phyloP scores from a whole-genome alignment of 2,113 vertebrate genomes.

The Passer montanus region DNA sequence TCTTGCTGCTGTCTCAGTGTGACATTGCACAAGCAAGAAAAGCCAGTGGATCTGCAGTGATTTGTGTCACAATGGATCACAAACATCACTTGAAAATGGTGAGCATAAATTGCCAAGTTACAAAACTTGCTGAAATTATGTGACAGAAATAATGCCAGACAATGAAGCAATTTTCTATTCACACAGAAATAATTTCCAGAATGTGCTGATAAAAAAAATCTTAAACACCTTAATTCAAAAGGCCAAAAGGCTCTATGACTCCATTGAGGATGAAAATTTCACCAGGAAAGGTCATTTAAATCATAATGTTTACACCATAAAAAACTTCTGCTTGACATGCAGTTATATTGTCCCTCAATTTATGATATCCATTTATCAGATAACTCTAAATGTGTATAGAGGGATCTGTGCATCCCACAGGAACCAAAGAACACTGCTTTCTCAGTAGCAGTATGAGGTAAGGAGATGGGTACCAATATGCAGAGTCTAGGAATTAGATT shows the following conservation, averaged over 20 bases:
- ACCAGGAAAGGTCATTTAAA: not conserved
- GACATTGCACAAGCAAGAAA: not conserved
- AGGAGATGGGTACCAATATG: not conserved
- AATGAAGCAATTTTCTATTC: not conserved
- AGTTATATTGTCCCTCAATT: not conserved
- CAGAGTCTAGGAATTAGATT: not conserved
- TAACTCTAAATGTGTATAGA: not conserved
- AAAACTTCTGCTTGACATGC: not conserved
- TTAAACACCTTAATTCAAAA: not conserved
- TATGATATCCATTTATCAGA: not conserved
- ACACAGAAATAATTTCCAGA: not conserved
- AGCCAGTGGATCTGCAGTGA: not conserved
- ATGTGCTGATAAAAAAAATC: not conserved
- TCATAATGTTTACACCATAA: not conserved
- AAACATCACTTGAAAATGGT: not conserved
- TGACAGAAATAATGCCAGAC: not conserved
- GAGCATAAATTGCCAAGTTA: not conserved
- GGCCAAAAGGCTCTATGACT: not conserved
- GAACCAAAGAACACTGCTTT: not conserved
- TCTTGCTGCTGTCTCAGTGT: not conserved
- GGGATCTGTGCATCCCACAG: not conserved
- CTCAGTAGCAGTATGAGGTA: not conserved
- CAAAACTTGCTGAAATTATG: slow-evolving; percentile 13
- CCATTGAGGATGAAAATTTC: not conserved
- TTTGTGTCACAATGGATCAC: slow-evolving; percentile 3